Evolutionary conservation across 2,113 vertebrate species (phyloP), one percentile per base, ranked within the genome.

Genomic region (Ia io): DNA sequence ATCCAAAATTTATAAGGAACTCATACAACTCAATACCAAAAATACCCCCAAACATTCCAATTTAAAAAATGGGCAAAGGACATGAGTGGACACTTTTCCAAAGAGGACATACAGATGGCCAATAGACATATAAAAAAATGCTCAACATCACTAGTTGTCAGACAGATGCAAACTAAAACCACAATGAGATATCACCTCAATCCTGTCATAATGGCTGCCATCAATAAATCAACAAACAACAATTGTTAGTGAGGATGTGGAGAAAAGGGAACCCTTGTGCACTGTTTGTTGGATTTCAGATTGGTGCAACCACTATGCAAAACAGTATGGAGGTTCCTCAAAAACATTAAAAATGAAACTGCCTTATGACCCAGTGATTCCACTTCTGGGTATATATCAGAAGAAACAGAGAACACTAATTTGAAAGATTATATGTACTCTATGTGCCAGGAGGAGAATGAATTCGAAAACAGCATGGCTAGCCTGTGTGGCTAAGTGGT

Each of bases 391-490:
- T 17, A 28, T 35, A 69, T 69, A 69, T 17, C 16, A 17, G 16
- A 69, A 69, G 16, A 35, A 69, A 35, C 65, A 9, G 14, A 18
- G 35, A 69, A 18, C 16, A n/a, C 65, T 35, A 17, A 69, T 67
- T 67, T 32, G 30, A 69, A n/a, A 69, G 65, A 69, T 69, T 69
- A 69, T 69, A 18, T 69, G 17, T 18, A 37, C 11, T 84, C 35
- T 84, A 61, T 25, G 17, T 93, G 35, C 23, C 10, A 59, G 22
- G n/a, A 61, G 63, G 70, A 92, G 37, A 95, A 85, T 70, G 16
- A n/a, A 89, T 84, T 80, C 84, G 42, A 88, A 93, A 93, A 82
- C 63, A 74, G 20, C 49, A 49, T 87, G 70, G 95, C 51, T 93
- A 56, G 56, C 56, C 23, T 25, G 56, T 59, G 23, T 59, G 56